A percentile compares a stretch with the other conserved stretches of the same genome.
phyloP scores from a whole-genome alignment of 2,888 invertebrate genomes.

The Lasioglossum malachurum region DNA sequence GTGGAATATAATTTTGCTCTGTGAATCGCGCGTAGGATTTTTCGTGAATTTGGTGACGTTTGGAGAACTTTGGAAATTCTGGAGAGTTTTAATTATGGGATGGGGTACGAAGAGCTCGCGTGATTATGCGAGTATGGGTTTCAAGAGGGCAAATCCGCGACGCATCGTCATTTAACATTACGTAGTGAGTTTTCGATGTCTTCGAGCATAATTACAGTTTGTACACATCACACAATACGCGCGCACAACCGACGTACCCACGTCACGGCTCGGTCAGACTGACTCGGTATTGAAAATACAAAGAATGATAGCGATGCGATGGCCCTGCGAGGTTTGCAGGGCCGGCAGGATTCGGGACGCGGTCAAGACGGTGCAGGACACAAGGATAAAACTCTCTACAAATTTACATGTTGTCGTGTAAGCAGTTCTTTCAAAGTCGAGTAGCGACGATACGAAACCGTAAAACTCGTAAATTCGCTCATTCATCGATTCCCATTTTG shows the following conservation, averaged over 20 bases:
- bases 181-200: slow-evolving; percentile 85
- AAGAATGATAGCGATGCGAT: neutral
- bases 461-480: slow-evolving; percentile 76
- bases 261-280: slow-evolving; percentile 76
- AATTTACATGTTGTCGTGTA: slow-evolving; percentile 84
- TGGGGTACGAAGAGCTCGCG: neutral
- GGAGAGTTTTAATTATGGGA: neutral
- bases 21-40: neutral
- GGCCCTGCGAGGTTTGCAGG: neutral
- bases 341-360: slow-evolving; percentile 9
- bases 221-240: slow-evolving; percentile 79
- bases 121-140: neutral
- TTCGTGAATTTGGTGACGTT: neutral
- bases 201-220: slow-evolving; percentile 84
- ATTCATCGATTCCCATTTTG: slow-evolving; percentile 80
- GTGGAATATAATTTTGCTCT: neutral
- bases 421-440: slow-evolving; percentile 82
- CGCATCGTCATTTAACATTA: slow-evolving; percentile 81
- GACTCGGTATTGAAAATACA: slow-evolving; percentile 64
- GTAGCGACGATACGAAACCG: slow-evolving; percentile 79
- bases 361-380: slow-evolving; percentile 50
- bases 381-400: slow-evolving; percentile 70
- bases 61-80: neutral
- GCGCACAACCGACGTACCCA: slow-evolving; percentile 82
- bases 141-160: slow-evolving; percentile 75